Percentiles rank a stretch among this genome's conserved stretches.
These are phyloP conservation scores for Passer montanus DNA, from an alignment of 2,113 vertebrate species.

Conservation along the genomic window DNA sequence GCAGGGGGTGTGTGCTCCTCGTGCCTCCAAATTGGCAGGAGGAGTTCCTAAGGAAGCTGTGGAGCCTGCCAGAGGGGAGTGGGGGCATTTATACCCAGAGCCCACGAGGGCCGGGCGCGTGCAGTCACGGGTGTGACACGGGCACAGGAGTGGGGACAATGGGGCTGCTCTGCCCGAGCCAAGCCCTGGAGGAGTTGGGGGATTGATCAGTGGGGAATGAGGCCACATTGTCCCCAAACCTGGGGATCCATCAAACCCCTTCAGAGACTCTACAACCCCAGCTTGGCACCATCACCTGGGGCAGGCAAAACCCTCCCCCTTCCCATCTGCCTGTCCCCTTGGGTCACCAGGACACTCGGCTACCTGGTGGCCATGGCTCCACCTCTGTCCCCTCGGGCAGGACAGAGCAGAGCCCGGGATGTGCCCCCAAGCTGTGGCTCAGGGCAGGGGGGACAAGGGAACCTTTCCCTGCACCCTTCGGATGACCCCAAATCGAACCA, in stretches of 20 bases:
- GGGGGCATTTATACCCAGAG: neutral
- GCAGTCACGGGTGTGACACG: neutral
- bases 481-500: neutral
- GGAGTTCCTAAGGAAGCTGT: neutral
- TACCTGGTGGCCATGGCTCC: neutral
- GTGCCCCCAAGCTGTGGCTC: neutral
- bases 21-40: neutral
- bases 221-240: fast-evolving
- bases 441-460: neutral
- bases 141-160: neutral
- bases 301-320: neutral
- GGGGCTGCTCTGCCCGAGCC: neutral
- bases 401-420: neutral
- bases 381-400: neutral
- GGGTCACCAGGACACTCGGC: neutral
- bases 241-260: neutral
- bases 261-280: neutral
- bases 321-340: too few relatives aligned
- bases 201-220: neutral
- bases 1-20: neutral
- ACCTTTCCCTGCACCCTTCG: neutral
- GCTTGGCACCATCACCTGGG: neutral
- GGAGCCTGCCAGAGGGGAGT: neutral
- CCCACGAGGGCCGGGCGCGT: neutral
- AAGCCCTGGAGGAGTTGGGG: neutral